phyloP scores from a whole-genome alignment of 2,888 invertebrate genomes.

The Agriotes lineatus region DNA sequence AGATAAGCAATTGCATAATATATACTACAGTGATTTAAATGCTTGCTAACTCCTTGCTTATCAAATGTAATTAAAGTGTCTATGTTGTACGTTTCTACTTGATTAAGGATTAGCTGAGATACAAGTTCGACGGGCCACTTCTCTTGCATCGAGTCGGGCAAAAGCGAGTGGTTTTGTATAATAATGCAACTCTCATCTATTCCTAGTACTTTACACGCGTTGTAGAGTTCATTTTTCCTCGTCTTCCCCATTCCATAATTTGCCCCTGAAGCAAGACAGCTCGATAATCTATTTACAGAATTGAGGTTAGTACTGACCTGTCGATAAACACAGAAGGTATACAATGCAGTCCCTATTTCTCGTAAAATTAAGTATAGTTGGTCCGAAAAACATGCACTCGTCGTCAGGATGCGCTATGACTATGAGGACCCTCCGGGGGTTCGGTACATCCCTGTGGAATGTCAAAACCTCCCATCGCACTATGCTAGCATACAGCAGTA shows the following conservation, averaged over 20 bases:
- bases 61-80: constrained; percentile 95
- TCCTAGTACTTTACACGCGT: constrained; percentile 84
- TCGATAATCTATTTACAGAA: not conserved
- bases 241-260: constrained; percentile 65
- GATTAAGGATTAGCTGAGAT: constrained; percentile 73
- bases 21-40: constrained; percentile 90
- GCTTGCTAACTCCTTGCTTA: constrained; percentile 91
- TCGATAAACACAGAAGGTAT: constrained; percentile 86
- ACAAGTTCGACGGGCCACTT: constrained; percentile 81
- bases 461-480: constrained; percentile 66
- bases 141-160: constrained; percentile 82
- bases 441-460: constrained; percentile 68
- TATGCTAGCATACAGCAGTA: constrained; percentile 65
- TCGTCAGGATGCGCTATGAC: constrained; percentile 98
- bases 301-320: constrained; percentile 74
- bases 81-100: constrained; percentile 81
- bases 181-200: constrained; percentile 83
- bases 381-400: constrained; percentile 99
- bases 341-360: constrained; percentile 76
- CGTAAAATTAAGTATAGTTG: constrained; percentile 80
- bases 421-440: constrained; percentile 77
- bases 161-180: constrained; percentile 76
- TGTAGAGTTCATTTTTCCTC: constrained; percentile 85
- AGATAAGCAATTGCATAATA: constrained; percentile 86
- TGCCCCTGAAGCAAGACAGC: too few species aligned